Evolutionary conservation across 2,888 invertebrate genomes (phyloP).

Genomic region (Scaptomyza reducta): DNA sequence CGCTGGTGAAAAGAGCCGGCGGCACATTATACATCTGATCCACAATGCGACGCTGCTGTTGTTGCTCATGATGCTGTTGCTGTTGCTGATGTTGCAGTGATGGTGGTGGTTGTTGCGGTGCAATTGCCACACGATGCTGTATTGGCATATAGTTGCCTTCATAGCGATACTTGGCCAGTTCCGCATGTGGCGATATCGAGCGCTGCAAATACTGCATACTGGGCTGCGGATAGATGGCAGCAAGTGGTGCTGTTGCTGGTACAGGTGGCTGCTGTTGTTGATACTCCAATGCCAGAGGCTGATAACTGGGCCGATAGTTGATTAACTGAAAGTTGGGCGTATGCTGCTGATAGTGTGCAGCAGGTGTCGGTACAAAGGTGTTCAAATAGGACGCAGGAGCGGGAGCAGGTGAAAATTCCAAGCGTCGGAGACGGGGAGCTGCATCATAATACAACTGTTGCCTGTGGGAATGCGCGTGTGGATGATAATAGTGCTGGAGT

Average conservation of each 20-base stretch:
- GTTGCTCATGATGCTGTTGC: background rate
- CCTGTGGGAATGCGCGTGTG: constrained; percentile 28
- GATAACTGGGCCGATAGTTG: constrained; percentile 60
- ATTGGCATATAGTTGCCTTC: constrained; percentile 71
- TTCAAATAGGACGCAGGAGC: constrained; percentile 23
- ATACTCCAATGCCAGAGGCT: constrained; percentile 59
- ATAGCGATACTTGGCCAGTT: constrained; percentile 71
- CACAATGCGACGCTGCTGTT: constrained; percentile 46
- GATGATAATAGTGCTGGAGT: constrained; percentile 45
- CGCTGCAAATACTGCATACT: constrained; percentile 57
- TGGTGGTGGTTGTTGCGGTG: constrained; percentile 25
- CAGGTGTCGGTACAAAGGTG: constrained; percentile 41
- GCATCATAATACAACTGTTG: constrained; percentile 53
- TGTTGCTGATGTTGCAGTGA: constrained; percentile 10
- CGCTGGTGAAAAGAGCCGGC: constrained; percentile 65
- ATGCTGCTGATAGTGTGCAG: constrained; percentile 63
- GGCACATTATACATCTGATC: constrained; percentile 68
- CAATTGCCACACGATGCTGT: constrained; percentile 43
- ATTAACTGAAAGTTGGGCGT: constrained; percentile 67
- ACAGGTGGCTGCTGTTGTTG: constrained; percentile 61
- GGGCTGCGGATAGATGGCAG: constrained; percentile 56
- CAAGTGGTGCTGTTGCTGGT: constrained; percentile 33
- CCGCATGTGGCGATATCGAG: constrained; percentile 55
- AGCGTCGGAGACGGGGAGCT: constrained; percentile 50
- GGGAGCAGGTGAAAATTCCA: constrained; percentile 42